phyloP scores from a whole-genome alignment of 2,113 vertebrate genomes.

The Ophthalmotilapia sp. region DNA sequence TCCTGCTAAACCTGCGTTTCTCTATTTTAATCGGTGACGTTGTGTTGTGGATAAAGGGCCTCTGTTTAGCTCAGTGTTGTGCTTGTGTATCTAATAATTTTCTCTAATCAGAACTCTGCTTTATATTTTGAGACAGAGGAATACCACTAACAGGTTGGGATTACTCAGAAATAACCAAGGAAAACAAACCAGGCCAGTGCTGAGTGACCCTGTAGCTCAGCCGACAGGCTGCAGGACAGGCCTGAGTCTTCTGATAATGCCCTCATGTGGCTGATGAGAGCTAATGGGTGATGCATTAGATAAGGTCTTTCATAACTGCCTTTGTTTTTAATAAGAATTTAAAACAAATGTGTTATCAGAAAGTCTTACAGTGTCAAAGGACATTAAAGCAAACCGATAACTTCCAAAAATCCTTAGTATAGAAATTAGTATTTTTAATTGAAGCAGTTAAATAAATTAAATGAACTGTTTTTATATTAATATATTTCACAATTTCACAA shows the following conservation, averaged over 20 bases:
- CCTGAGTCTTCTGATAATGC: background rate
- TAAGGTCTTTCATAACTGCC: background rate
- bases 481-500: background rate
- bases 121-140: constrained; percentile 4
- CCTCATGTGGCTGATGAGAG: background rate
- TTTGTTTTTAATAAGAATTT: background rate
- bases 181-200: constrained; percentile 12
- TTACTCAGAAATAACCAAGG: constrained; percentile 38
- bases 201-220: background rate
- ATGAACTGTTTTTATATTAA: background rate
- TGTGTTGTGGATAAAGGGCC: background rate
- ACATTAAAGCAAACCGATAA: background rate
- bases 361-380: background rate
- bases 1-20: background rate
- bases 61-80: background rate
- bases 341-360: background rate
- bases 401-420: background rate
- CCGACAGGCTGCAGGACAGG: background rate
- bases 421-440: background rate
- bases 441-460: background rate
- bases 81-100: constrained; percentile 43
- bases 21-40: constrained; percentile 22
- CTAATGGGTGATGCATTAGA: background rate
- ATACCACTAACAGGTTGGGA: constrained; percentile 27
- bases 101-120: background rate